Percentiles rank a stretch among this genome's conserved stretches.
Conservation (phyloP, 2,888 invertebrate species). For the Heliconius ethilla region DNA sequence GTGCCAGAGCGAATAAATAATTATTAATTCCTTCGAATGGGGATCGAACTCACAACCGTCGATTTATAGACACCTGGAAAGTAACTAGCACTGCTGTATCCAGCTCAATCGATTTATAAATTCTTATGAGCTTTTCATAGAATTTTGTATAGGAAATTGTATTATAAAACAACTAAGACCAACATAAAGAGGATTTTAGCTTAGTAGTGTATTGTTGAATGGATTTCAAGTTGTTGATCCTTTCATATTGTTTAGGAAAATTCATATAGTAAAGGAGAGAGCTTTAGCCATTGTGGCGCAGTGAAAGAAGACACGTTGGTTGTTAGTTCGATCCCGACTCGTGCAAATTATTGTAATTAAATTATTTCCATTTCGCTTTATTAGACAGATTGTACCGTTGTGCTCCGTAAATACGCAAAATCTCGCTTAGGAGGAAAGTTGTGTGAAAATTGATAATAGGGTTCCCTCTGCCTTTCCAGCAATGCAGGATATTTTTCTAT, state of each 20-base stretch:
- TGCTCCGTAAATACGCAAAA: no score
- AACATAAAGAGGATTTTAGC: constrained; percentile 1
- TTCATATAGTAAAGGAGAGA: neutral
- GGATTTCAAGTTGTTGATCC: neutral
- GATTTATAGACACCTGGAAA: neutral
- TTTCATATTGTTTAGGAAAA: no score
- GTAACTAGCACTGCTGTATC: neutral
- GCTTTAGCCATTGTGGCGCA: neutral
- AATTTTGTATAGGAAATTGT: neutral
- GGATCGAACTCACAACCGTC: no score
- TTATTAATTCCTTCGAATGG: no score
- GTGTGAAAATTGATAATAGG: no score
- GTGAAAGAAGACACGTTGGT: neutral
- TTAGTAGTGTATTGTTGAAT: neutral
- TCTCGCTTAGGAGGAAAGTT: no score
- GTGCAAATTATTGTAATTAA: neutral
- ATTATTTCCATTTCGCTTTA: no score
- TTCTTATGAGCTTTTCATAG: neutral
- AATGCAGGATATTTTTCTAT: no score
- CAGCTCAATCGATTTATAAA: constrained; percentile 25
- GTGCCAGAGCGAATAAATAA: no score
- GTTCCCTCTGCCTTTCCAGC: no score
- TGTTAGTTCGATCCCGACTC: neutral
- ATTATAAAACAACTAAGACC: neutral
- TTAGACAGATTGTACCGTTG: no score